Percentiles rank a stretch among this genome's conserved stretches.
These are phyloP conservation scores for Procapra przewalskii DNA, from an alignment of 2,113 vertebrate species.

Conservation along the genomic window DNA sequence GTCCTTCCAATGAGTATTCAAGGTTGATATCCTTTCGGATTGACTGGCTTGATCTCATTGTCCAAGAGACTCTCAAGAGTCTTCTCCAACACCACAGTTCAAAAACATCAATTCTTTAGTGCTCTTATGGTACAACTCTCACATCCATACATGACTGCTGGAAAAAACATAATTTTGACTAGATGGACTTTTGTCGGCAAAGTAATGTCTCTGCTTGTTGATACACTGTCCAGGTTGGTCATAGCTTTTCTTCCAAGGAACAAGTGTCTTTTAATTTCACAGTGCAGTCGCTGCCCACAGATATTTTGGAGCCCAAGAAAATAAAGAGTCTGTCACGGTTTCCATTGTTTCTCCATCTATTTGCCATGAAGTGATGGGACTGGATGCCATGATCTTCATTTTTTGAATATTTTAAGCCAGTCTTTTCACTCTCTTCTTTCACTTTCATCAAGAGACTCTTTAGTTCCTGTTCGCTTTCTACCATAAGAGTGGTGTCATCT, in stretches of 20 bases:
- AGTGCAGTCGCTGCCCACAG: background rate
- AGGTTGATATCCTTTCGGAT: background rate
- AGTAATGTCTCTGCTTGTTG: background rate
- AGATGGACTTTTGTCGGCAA: background rate
- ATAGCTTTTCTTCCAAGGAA: background rate
- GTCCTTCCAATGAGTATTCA: background rate
- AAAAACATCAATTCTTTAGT: background rate
- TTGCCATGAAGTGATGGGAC: background rate
- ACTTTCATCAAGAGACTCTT: background rate
- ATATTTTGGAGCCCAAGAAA: background rate
- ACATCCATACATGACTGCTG: background rate
- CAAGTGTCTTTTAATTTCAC: background rate
- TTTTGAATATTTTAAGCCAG: background rate
- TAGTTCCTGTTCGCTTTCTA: rapidly evolving
- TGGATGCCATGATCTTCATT: background rate
- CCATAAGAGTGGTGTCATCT: background rate
- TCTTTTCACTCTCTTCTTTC: background rate
- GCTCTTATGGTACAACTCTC: background rate
- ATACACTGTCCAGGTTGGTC: background rate
- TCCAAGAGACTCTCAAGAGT: background rate
- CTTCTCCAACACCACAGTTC: background rate
- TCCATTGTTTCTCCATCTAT: background rate
- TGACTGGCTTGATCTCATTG: background rate
- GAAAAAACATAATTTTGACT: background rate
- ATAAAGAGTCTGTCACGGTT: background rate